phyloP scores from a whole-genome alignment of 2,113 vertebrate species.

The Trichechus manatus region DNA sequence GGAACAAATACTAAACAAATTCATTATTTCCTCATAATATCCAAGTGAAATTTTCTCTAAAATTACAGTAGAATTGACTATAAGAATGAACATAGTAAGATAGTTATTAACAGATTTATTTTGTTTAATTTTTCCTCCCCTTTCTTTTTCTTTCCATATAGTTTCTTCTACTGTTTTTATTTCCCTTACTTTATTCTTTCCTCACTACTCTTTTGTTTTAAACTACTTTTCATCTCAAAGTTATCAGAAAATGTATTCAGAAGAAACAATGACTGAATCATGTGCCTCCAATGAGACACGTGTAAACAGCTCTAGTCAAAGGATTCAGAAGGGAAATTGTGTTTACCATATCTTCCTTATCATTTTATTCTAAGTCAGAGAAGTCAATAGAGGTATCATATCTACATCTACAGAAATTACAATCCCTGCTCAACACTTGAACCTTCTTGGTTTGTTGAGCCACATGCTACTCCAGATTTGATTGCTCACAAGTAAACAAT shows the following conservation, averaged over 20 bases:
- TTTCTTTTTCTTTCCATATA: not conserved
- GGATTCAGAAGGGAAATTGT: not conserved
- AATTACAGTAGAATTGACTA: not conserved
- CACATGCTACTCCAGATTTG: not conserved
- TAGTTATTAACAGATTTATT: not conserved
- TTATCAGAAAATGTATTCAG: not conserved
- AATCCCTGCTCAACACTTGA: not conserved
- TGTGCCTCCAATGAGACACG: not conserved
- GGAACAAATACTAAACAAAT: not conserved
- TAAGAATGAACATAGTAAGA: not conserved
- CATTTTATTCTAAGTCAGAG: constrained; percentile 18
- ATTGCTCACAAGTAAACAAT: constrained; percentile 40
- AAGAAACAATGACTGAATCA: not conserved
- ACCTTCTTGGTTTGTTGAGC: not conserved
- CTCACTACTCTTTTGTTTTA: not conserved
- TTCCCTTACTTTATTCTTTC: not conserved
- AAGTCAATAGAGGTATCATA: not conserved
- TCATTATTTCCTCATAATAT: not conserved
- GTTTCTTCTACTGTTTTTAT: not conserved
- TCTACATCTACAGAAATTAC: constrained; percentile 49
- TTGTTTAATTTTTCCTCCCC: not conserved
- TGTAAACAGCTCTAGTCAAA: not conserved
- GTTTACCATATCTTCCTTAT: constrained; percentile 25
- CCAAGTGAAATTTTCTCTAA: not conserved
- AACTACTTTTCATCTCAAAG: not conserved